Conservation (phyloP, 2,888 invertebrate species). For the Yponomeuta evonymella region DNA sequence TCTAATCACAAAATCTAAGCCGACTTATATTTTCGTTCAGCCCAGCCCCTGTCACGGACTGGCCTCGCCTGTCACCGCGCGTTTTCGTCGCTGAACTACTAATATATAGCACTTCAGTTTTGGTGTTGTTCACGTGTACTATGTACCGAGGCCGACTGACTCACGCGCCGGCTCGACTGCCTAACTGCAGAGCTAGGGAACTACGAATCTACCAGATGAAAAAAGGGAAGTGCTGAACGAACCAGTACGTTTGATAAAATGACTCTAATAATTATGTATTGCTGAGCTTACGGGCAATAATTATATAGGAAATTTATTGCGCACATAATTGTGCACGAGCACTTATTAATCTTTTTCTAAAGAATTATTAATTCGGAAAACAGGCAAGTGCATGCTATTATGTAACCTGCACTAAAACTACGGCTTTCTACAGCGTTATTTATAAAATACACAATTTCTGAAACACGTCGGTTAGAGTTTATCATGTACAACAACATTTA, state of each 20-base stretch:
- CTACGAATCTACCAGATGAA: background rate
- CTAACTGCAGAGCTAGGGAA: background rate
- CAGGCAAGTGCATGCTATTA: too few species aligned
- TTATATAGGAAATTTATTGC: background rate
- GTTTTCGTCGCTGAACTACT: constrained; percentile 39
- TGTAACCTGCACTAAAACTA: too few species aligned
- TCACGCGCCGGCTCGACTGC: constrained; percentile 40
- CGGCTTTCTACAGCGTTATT: too few species aligned
- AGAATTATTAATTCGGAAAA: too few species aligned
- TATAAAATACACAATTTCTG: too few species aligned
- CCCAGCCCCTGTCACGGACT: constrained; percentile 11
- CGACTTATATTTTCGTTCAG: background rate
- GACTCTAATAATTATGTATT: background rate
- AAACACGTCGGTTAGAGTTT: too few species aligned
- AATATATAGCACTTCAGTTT: constrained; percentile 59
- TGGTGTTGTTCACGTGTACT: constrained; percentile 46
- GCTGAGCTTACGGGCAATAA: background rate
- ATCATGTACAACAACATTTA: too few species aligned
- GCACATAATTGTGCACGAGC: background rate
- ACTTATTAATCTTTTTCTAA: too few species aligned
- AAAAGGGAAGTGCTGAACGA: background rate
- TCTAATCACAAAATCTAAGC: background rate
- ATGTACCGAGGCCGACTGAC: constrained; percentile 62
- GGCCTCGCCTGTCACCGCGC: constrained; percentile 48
- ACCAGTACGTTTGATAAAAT: background rate